phyloP scores from a whole-genome alignment of 2,888 invertebrate species.

The Patella depressa region DNA sequence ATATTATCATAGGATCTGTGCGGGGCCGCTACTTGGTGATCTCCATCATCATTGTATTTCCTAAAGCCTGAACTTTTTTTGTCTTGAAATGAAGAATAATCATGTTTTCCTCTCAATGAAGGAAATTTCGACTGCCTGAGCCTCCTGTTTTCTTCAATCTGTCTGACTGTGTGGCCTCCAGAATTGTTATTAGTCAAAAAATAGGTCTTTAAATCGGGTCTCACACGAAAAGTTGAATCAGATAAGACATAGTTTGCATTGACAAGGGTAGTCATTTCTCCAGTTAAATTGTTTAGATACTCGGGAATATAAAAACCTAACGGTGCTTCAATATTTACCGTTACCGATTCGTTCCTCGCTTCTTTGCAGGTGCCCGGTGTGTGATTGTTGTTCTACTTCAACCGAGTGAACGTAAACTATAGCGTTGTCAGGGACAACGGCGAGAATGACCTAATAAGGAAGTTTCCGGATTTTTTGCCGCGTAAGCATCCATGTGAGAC shows the following conservation, averaged over 20 bases:
- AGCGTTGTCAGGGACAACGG: constrained; percentile 53
- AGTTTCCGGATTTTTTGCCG: constrained; percentile 34
- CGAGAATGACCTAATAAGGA: constrained; percentile 30
- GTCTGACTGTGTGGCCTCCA: constrained; percentile 54
- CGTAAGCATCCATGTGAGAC: too few species aligned
- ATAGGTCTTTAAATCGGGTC: constrained; percentile 58
- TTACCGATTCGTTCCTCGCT: neutral
- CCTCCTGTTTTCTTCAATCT: constrained; percentile 62
- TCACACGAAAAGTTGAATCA: constrained; percentile 58
- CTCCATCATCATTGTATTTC: constrained; percentile 65
- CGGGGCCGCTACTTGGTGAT: constrained; percentile 60
- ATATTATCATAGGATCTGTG: constrained; percentile 65
- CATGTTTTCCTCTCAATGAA: constrained; percentile 53
- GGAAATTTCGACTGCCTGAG: constrained; percentile 66
- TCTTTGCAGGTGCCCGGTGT: constrained; percentile 17
- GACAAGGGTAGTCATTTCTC: constrained; percentile 52
- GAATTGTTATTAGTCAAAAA: constrained; percentile 60
- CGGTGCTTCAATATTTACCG: neutral
- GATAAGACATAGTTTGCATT: constrained; percentile 49
- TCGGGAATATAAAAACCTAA: neutral
- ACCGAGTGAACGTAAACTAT: constrained; percentile 56
- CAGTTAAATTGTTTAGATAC: neutral
- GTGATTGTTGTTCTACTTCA: constrained; percentile 36
- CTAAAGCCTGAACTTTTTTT: constrained; percentile 47
- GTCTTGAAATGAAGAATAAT: constrained; percentile 62